These are phyloP conservation scores for Anabacerthia variegaticeps DNA, from an alignment of 2,797 vertebrate genomes.

Conservation along the genomic window DNA sequence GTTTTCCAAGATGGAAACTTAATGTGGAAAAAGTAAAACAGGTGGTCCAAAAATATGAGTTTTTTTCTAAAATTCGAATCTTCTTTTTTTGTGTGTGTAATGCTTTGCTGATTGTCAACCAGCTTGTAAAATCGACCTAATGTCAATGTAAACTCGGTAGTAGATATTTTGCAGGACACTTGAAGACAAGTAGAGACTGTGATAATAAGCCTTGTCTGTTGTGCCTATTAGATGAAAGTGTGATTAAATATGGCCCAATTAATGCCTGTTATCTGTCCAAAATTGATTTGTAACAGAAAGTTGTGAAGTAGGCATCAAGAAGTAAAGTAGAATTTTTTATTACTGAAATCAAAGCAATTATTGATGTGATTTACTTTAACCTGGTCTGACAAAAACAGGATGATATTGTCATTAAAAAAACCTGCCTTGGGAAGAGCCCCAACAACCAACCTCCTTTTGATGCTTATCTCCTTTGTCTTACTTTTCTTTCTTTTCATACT, in stretches of 20 bases:
- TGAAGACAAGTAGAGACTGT: neutral
- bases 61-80: neutral
- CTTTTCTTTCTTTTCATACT: neutral
- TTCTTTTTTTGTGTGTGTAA: neutral
- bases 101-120: neutral
- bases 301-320: conserved; percentile 31
- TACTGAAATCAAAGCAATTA: conserved; percentile 25
- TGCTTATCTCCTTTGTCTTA: neutral
- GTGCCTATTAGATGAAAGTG: conserved; percentile 46
- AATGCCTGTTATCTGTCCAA: conserved; percentile 58
- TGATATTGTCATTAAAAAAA: neutral
- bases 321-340: conserved; percentile 8
- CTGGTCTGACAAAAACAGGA: neutral
- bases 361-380: conserved; percentile 1
- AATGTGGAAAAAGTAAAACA: neutral
- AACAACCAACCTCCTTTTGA: neutral
- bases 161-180: conserved; percentile 23
- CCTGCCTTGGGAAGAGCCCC: neutral
- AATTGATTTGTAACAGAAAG: conserved; percentile 66
- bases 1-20: neutral
- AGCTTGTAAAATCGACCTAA: conserved; percentile 22
- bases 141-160: neutral
- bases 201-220: conserved; percentile 30
- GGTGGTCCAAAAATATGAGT: neutral
- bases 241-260: conserved; percentile 54